A percentile compares a stretch with the other conserved stretches of the same genome.
phyloP scores from a whole-genome alignment of 2,797 vertebrate genomes.

The Squalus acanthias region DNA sequence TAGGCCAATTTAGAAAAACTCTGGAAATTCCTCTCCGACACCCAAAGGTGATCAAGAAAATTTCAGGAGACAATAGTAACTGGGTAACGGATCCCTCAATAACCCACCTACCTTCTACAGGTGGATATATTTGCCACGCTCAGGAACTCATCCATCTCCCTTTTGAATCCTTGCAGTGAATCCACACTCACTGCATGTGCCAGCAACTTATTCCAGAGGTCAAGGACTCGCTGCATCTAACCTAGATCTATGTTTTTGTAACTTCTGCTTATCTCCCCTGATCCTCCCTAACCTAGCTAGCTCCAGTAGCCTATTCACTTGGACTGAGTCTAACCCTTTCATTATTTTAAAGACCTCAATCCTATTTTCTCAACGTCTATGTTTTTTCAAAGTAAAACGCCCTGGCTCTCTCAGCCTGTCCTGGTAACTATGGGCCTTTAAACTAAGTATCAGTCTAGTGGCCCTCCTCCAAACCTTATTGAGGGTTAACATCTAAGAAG shows the following conservation, averaged over 20 bases:
- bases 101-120: background rate
- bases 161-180: background rate
- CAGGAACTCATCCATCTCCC: background rate
- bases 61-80: background rate
- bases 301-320: background rate
- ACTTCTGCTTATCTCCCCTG: background rate
- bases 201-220: background rate
- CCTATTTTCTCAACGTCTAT: background rate
- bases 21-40: background rate
- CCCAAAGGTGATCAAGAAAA: background rate
- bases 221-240: background rate
- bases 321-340: background rate
- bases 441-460: background rate
- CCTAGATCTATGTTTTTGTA: background rate
- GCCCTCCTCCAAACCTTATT: background rate
- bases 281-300: background rate
- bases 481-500: background rate
- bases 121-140: background rate
- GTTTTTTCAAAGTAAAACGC: background rate
- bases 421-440: background rate
- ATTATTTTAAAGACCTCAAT: background rate
- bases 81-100: background rate
- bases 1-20: background rate
- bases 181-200: background rate
- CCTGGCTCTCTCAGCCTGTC: background rate